These are phyloP conservation scores for Ascaphus truei DNA, from an alignment of 2,113 vertebrate species.

Conservation along the genomic window DNA sequence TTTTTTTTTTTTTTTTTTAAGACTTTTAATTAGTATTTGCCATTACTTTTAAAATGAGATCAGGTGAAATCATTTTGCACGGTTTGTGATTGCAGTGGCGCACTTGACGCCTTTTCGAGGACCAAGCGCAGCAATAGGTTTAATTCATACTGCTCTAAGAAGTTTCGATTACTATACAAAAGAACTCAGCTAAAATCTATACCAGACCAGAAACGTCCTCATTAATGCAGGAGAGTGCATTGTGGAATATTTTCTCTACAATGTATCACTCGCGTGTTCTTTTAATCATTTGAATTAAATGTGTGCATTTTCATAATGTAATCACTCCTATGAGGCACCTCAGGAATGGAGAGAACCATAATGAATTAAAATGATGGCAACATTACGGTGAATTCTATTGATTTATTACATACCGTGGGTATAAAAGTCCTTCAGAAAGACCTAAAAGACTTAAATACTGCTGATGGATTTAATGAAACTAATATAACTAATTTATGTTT, in stretches of 20 bases:
- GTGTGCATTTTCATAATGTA: constrained; percentile 9
- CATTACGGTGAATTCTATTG: constrained; percentile 17
- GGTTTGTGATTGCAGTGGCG: no score
- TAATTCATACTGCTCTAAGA: no score
- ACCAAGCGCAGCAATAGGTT: no score
- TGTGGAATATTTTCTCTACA: neutral
- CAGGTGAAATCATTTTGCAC: no score
- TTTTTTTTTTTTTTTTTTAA: no score
- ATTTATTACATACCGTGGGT: constrained; percentile 18
- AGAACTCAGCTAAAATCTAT: no score
- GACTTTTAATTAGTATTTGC: no score
- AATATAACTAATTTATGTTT: constrained; percentile 12
- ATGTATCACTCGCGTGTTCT: neutral
- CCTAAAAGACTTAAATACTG: constrained; percentile 7
- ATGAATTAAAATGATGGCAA: constrained; percentile 20
- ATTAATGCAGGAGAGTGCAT: no score
- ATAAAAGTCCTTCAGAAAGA: constrained; percentile 13
- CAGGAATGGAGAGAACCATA: neutral
- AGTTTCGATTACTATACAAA: no score
- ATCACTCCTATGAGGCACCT: constrained; percentile 6
- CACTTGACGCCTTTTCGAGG: no score
- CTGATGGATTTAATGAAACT: constrained; percentile 6
- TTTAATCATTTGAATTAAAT: neutral
- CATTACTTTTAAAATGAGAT: no score
- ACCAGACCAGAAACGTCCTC: no score